These are phyloP conservation scores for Cyprinodon diabolis DNA, from an alignment of 2,797 vertebrate genomes.

Conservation along the genomic window DNA sequence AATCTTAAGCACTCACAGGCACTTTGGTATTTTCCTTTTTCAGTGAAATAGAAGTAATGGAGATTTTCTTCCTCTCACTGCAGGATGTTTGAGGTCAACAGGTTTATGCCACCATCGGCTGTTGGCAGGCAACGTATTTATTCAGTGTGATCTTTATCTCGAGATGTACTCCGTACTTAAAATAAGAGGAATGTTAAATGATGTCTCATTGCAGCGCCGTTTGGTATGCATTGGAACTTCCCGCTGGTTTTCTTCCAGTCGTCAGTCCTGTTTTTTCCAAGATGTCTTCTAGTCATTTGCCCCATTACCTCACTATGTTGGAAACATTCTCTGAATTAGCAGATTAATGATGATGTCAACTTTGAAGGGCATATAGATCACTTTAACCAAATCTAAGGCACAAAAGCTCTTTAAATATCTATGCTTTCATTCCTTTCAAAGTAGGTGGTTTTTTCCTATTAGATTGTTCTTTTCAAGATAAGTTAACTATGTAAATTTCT, in stretches of 20 bases:
- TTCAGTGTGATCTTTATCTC: slow-evolving; percentile 37
- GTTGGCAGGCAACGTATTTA: slow-evolving; percentile 60
- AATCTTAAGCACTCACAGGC: slow-evolving; percentile 82
- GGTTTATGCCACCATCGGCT: slow-evolving; percentile 52
- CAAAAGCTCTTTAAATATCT: slow-evolving; percentile 75
- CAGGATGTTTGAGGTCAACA: slow-evolving; percentile 49
- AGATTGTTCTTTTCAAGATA: slow-evolving; percentile 60
- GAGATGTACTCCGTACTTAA: slow-evolving; percentile 17
- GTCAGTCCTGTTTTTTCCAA: slow-evolving; percentile 44
- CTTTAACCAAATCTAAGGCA: slow-evolving; percentile 81
- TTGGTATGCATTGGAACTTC: slow-evolving; percentile 39
- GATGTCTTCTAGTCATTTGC: slow-evolving; percentile 62
- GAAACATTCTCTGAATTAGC: slow-evolving; percentile 65
- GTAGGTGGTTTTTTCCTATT: slow-evolving; percentile 54
- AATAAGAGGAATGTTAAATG: slow-evolving; percentile 53
- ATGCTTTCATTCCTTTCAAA: slow-evolving; percentile 65
- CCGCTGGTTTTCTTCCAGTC: slow-evolving; percentile 19
- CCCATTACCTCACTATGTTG: slow-evolving; percentile 58
- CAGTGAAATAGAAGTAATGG: slow-evolving; percentile 41
- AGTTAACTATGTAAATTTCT: slow-evolving; percentile 50
- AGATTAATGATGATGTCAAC: slow-evolving; percentile 84
- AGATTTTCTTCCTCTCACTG: slow-evolving; percentile 55
- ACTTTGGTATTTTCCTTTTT: slow-evolving; percentile 75
- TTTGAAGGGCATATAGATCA: slow-evolving; percentile 76
- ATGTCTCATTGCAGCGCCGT: slow-evolving; percentile 57